phyloP scores from a whole-genome alignment of 2,888 invertebrate species.

The Apamea epomidion region DNA sequence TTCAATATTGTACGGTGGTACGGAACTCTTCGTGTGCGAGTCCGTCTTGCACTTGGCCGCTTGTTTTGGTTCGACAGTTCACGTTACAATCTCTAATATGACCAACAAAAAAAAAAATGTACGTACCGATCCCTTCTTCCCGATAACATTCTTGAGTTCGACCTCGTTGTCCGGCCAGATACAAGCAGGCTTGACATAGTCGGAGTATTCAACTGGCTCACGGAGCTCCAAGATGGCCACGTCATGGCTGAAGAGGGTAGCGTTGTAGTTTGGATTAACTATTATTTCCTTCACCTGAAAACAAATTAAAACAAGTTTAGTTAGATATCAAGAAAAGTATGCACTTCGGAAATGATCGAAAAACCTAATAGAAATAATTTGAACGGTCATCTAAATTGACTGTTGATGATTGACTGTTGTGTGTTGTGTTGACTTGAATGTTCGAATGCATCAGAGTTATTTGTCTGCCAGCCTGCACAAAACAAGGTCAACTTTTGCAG shows the following conservation, averaged over 20 bases:
- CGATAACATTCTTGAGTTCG: slow-evolving; percentile 84
- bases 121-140: slow-evolving; percentile 88
- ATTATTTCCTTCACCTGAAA: slow-evolving; percentile 84
- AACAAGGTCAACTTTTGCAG: no score
- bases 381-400: no score
- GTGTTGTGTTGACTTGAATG: no score
- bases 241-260: slow-evolving; percentile 89
- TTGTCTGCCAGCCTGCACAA: no score
- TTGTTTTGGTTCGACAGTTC: neutral
- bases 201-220: slow-evolving; percentile 86
- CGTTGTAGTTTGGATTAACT: slow-evolving; percentile 90
- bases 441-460: no score
- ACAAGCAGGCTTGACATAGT: slow-evolving; percentile 91
- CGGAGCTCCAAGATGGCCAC: slow-evolving; percentile 90
- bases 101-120: neutral
- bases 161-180: slow-evolving; percentile 89
- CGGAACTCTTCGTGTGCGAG: neutral
- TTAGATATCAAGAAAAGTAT: neutral
- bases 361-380: no score
- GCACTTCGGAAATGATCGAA: neutral
- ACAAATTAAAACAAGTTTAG: neutral
- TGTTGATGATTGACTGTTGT: no score
- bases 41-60: neutral
- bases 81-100: neutral
- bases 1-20: neutral